A percentile compares a stretch with the other conserved stretches of the same genome.
Evolutionary conservation across 2,888 invertebrate species (phyloP).

Genomic region (Drosophila meridiana): DNA sequence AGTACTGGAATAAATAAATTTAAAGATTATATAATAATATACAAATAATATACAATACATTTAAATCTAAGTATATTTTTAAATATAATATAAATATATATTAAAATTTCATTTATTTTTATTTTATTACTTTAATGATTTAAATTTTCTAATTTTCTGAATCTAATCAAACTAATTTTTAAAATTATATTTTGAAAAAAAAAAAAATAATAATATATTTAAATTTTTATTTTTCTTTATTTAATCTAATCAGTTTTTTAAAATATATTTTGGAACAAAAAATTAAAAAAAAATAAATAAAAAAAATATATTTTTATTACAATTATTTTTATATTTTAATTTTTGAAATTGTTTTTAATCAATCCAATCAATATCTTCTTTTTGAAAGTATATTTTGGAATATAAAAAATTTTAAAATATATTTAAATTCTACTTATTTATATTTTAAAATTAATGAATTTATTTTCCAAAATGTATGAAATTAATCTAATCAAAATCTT

Average conservation of each 20-base stretch:
- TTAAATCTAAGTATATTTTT: background rate
- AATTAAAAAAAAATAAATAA: background rate
- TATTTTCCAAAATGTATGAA: background rate
- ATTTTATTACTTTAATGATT: background rate
- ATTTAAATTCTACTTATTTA: too few species aligned
- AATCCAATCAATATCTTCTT: background rate
- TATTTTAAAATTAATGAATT: too few species aligned
- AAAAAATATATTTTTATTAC: background rate
- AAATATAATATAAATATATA: background rate
- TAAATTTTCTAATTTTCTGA: background rate
- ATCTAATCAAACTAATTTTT: background rate
- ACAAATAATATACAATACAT: too few species aligned
- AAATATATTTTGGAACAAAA: too few species aligned
- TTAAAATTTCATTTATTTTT: background rate
- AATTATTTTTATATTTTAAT: background rate
- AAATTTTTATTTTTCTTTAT: background rate
- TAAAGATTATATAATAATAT: background rate
- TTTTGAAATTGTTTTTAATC: background rate
- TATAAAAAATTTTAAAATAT: too few species aligned
- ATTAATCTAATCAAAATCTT: too few species aligned
- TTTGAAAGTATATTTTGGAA: too few species aligned
- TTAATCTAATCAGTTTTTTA: background rate
- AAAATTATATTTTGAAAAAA: background rate
- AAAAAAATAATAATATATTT: too few species aligned
- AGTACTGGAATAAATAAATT: background rate